A percentile compares a stretch with the other conserved stretches of the same genome.
Evolutionary conservation across 2,888 invertebrate genomes (phyloP).

Genomic region (Melanostoma scalare): DNA sequence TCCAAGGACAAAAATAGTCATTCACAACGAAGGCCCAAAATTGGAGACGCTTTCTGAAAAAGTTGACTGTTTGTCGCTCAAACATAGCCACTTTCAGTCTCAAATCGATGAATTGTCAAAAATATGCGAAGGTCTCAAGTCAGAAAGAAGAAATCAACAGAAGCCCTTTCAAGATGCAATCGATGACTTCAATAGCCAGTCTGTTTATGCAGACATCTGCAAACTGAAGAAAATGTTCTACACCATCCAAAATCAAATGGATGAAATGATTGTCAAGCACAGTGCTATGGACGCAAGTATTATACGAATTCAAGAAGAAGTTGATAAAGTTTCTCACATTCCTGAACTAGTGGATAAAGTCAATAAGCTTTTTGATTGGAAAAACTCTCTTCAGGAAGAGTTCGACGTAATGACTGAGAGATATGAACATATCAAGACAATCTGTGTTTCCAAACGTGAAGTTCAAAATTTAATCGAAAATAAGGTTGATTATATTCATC

Average conservation of each 20-base stretch:
- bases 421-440: constrained; percentile 50
- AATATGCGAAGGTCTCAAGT: not conserved
- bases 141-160: not conserved
- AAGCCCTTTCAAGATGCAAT: constrained; percentile 8
- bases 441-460: constrained; percentile 39
- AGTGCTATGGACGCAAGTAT: not conserved
- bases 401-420: constrained; percentile 27
- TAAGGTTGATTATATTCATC: constrained; percentile 47
- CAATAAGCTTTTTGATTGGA: constrained; percentile 31
- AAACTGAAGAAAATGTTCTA: constrained; percentile 31
- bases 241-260: constrained; percentile 32
- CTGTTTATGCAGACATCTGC: constrained; percentile 34
- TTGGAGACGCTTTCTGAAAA: constrained; percentile 21
- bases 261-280: constrained; percentile 15
- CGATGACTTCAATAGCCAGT: constrained; percentile 20
- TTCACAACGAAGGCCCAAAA: constrained; percentile 36
- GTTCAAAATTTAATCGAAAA: constrained; percentile 19
- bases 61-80: not conserved
- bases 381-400: constrained; percentile 32
- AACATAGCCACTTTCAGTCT: not conserved
- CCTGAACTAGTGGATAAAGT: constrained; percentile 17
- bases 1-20: constrained; percentile 26
- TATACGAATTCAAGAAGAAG: not conserved
- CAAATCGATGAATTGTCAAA: constrained; percentile 14
- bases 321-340: constrained; percentile 1